Evolutionary conservation across 2,113 vertebrate species (phyloP).

Genomic region (Peromyscus leucopus): DNA sequence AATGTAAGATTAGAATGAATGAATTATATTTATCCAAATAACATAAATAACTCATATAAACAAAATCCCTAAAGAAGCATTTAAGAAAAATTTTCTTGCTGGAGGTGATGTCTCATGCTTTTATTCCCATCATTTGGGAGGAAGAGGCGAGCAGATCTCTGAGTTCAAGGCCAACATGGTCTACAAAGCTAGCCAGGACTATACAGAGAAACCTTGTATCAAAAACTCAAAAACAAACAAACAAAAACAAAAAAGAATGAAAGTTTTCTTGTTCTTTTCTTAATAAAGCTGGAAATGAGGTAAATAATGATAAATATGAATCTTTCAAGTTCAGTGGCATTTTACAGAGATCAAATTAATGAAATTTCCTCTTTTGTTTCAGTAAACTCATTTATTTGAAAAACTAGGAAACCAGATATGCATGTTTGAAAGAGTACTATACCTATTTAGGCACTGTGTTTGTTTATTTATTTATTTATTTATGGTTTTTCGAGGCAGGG

Average conservation of each 20-base stretch:
- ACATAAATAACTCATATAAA: slow-evolving; percentile 21
- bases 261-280: background rate
- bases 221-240: background rate
- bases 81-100: slow-evolving; percentile 23
- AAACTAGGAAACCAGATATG: background rate
- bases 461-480: background rate
- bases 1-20: background rate
- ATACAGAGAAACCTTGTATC: background rate
- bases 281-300: slow-evolving; percentile 31
- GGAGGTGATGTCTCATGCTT: background rate
- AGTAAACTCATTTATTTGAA: slow-evolving; percentile 41
- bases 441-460: background rate
- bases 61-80: slow-evolving; percentile 20
- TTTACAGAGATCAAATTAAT: slow-evolving; percentile 24
- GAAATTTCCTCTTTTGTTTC: slow-evolving; percentile 5
- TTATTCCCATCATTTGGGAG: background rate
- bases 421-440: background rate
- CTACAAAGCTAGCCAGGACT: background rate
- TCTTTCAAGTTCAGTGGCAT: background rate
- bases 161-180: background rate
- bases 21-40: slow-evolving; percentile 6
- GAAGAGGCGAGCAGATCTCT: background rate
- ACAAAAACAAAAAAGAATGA: background rate
- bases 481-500: background rate
- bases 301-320: background rate